Conservation (phyloP, 2,113 vertebrate species). For the Rhinopithecus roxellana region DNA sequence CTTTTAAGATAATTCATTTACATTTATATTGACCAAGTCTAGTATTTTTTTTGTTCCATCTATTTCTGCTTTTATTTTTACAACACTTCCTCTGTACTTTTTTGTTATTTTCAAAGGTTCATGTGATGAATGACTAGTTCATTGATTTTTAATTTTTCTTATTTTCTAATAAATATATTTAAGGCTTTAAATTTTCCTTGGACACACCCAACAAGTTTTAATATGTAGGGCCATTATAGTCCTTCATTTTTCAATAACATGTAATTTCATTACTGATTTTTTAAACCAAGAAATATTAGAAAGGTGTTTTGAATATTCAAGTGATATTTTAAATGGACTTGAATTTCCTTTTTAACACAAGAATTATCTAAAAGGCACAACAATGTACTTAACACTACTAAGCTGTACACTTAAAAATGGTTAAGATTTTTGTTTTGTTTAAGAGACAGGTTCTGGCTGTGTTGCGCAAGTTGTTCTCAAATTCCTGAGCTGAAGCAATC, state of each 20-base stretch:
- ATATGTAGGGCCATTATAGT: not conserved
- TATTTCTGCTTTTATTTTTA: slow-evolving; percentile 27
- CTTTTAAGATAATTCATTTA: not conserved
- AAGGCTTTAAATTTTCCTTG: slow-evolving; percentile 5
- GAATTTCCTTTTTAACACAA: not conserved
- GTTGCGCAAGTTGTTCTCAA: not conserved
- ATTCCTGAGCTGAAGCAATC: not conserved
- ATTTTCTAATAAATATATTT: slow-evolving; percentile 44
- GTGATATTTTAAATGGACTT: not conserved
- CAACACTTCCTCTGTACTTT: not conserved
- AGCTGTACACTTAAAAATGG: not conserved
- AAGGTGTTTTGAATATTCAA: not conserved
- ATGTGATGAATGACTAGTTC: not conserved
- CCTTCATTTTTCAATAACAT: slow-evolving; percentile 6
- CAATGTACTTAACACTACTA: not conserved
- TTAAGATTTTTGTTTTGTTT: not conserved
- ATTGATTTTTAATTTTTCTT: slow-evolving; percentile 8
- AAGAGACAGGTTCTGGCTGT: not conserved
- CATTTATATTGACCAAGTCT: not conserved
- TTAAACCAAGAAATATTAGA: slow-evolving; percentile 13
- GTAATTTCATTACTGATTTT: slow-evolving; percentile 9
- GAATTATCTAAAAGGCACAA: not conserved
- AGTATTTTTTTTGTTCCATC: not conserved
- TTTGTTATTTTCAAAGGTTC: not conserved
- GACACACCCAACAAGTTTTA: not conserved